Evolutionary conservation across 2,797 vertebrate genomes (phyloP), one percentile per base, ranked within the genome.

Genomic region (Alosa sapidissima): DNA sequence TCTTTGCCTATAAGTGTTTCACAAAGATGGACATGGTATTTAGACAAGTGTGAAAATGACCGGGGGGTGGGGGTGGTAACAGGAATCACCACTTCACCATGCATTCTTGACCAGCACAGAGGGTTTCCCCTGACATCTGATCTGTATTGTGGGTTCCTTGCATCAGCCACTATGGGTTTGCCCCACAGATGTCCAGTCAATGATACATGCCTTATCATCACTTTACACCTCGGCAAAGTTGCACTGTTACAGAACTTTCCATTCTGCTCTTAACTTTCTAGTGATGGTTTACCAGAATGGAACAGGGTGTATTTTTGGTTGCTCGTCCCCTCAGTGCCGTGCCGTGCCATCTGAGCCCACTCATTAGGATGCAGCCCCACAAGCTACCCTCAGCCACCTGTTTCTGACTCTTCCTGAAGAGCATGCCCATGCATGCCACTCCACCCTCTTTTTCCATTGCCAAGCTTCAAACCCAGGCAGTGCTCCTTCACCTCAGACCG

Each of bases 331-430:
- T 75, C 33, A 3, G 33, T 45, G 68, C 13, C 41, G 36, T 75
- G 55, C 21, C 14, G 11, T 54, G 52, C 2, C 14, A 1, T 65
- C 45, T 51, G 10, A 24, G 45, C 45, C 21, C 10, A 41, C 81
- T 58, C 60, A 75, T 85, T 81, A 65, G 11, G 24, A 85, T 87
- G 83, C 62, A 36, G 28, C 62, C 45, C 4, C 86, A 84, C 55
- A 51, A 14, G 45, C 21, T 6, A 55, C 81, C 68, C 16, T 24
- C 72, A 72, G 72, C 48, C 49, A 41, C 84, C 62, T 82, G 62
- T 49, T 78, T 86, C 52, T 28, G 52, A 55, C 24, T 33, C 33
- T 65, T 75, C 75, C 36, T 65, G 62, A 75, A 41, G 41, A 4
- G 41, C 68, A 78, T 78, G 41, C 36, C 72, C 41, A 5, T 60